Base-by-base conservation (phyloP, 2,113 vertebrate species). In the Cyanistes caeruleus region DNA sequence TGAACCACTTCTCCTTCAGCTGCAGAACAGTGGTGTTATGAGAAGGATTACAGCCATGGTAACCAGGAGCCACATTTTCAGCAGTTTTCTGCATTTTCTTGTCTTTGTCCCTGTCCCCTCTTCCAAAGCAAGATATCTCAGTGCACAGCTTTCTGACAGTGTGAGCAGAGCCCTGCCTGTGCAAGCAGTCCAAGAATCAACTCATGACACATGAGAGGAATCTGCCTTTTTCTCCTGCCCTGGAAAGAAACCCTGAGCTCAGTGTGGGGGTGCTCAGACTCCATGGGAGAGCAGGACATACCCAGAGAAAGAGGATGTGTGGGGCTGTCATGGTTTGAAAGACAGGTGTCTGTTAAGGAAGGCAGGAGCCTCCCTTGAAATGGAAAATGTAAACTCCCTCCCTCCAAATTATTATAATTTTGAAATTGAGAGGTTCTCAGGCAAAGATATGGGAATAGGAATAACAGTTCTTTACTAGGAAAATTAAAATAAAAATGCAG, bases 171-270 rank as follows among this genome's bases (percentile, higher is more conserved):
- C 60, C 22, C 37, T 77, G 46, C 39, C 31, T 41, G 28, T 3
- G 4, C 35, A 49, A 52, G 23, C 48, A 67, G 33, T 6, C 30
- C 37, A 28, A 59, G 62, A 72, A 55, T 41, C 23, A 70, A 5
- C 13, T 43, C 33, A 16, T 0, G 0, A 51, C 2, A 3, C 1
- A 1, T 10, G 6, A 4, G 41, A 37, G 23, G 4, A 20, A 10
- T 64, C n/a, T 85, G 44, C 13, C 10, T 5, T 31, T 65, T 59
- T n/a, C 60, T 80, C 9, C 44, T 23, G 22, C 0, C 0, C 24
- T 77, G 37, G 63, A 63, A 63, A 53, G 43, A 82, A 80, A 4
- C 63, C 41, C 62, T 56, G 13, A 28, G 49, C 58, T 83, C 70
- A 63, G 30, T 0, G 0, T 59, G 7, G 10, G 9, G 5, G 19